Evolutionary conservation across 2,113 vertebrate species (phyloP).

Genomic region (Arenaria interpres): DNA sequence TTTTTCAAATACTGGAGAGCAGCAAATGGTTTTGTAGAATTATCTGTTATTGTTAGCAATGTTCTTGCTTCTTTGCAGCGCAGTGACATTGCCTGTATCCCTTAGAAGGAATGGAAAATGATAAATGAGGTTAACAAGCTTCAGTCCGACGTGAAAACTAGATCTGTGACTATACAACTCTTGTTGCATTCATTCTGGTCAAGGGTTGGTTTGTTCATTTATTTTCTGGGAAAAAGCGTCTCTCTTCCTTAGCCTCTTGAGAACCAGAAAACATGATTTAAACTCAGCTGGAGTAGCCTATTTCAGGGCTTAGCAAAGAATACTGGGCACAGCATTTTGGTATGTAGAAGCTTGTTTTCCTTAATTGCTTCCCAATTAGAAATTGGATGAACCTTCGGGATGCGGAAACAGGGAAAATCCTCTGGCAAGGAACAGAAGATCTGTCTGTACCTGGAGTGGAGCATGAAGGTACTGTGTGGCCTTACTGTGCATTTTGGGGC

Average conservation of each 20-base stretch:
- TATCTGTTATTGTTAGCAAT: neutral
- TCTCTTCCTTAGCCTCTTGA: neutral
- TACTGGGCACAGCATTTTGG: neutral
- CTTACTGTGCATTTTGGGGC: neutral
- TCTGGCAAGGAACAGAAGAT: constrained; percentile 99
- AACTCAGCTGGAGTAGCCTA: neutral
- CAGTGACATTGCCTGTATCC: neutral
- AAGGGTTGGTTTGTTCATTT: neutral
- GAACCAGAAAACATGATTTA: neutral
- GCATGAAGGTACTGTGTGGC: constrained; percentile 88
- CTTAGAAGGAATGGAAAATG: neutral
- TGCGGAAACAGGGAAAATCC: constrained; percentile 97
- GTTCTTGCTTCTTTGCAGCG: neutral
- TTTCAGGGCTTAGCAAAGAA: neutral
- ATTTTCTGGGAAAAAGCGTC: neutral
- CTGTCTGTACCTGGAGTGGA: constrained; percentile 96
- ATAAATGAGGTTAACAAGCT: constrained; percentile 24
- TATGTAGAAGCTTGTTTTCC: constrained; percentile 45
- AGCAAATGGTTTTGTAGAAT: neutral
- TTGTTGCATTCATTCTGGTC: neutral
- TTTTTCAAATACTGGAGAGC: neutral
- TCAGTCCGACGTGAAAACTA: neutral
- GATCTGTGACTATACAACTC: neutral
- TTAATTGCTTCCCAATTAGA: constrained; percentile 78
- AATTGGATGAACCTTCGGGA: constrained; percentile 99